Conservation (phyloP, 2,888 invertebrate genomes). For the Perdita meconis region DNA sequence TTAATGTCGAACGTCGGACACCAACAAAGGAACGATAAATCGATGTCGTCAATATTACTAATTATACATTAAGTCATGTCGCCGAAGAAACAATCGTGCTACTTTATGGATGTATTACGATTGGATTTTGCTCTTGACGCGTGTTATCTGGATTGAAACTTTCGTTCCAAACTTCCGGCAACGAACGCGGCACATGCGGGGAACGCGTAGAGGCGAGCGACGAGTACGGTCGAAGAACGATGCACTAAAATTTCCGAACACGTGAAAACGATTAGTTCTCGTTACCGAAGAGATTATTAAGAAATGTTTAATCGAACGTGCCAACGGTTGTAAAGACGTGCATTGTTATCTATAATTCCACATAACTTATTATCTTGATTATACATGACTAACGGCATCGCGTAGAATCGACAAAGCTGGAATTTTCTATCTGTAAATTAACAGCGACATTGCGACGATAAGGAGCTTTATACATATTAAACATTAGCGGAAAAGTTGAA, state of each 20-base stretch:
- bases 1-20: not conserved
- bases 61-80: conserved; percentile 4
- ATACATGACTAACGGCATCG: conserved; percentile 10
- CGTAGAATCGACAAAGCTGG: not conserved
- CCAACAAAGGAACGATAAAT: conserved; percentile 18
- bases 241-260: no score
- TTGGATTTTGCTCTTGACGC: conserved; percentile 37
- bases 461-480: not conserved
- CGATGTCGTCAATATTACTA: not conserved
- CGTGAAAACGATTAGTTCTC: no score
- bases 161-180: conserved; percentile 13
- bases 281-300: not conserved
- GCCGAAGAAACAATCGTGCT: conserved; percentile 47
- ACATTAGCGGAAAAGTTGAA: not conserved
- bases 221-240: no score
- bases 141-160: conserved; percentile 2
- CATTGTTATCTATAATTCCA: conserved; percentile 22
- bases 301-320: not conserved
- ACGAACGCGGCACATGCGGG: not conserved
- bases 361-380: conserved; percentile 12
- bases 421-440: conserved; percentile 22
- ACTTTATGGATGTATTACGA: conserved; percentile 49
- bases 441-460: not conserved
- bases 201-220: no score
- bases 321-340: not conserved